phyloP scores from a whole-genome alignment of 2,888 invertebrate genomes.

The Craniophora ligustri region DNA sequence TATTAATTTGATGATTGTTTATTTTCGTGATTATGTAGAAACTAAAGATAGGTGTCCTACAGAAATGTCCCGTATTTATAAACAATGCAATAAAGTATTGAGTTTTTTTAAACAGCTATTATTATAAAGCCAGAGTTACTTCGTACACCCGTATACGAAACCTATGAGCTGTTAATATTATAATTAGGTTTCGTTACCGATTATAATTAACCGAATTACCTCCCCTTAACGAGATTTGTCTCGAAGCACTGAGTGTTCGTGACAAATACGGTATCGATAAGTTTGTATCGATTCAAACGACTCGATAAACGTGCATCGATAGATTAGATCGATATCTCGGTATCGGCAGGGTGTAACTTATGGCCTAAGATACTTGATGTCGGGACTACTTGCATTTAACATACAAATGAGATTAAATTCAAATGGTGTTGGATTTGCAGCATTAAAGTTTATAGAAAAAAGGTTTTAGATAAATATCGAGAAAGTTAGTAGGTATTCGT shows the following conservation, averaged over 20 bases:
- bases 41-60: too few relatives aligned
- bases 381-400: conserved; percentile 49
- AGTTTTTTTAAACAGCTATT: too few relatives aligned
- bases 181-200: too few relatives aligned
- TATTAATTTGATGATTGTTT: too few relatives aligned
- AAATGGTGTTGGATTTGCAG: conserved; percentile 10
- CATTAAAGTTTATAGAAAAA: background rate
- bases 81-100: too few relatives aligned
- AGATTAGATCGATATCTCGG: conserved; percentile 82
- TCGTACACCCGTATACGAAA: too few relatives aligned
- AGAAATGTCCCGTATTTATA: too few relatives aligned
- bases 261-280: conserved; percentile 83
- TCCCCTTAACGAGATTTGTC: conserved; percentile 55
- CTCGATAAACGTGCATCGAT: conserved; percentile 82
- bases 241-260: conserved; percentile 69
- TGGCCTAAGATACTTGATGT: conserved; percentile 62
- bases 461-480: too few relatives aligned
- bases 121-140: too few relatives aligned
- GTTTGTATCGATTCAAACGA: conserved; percentile 73
- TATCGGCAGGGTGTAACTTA: conserved; percentile 69
- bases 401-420: conserved; percentile 57
- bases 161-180: too few relatives aligned
- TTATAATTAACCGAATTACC: conserved; percentile 36
- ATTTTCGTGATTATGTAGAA: too few relatives aligned
- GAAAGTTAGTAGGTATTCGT: too few relatives aligned